Percentiles rank a stretch among this genome's conserved stretches.
Conservation (phyloP, 2,113 vertebrate species). For the Lycaon pictus region DNA sequence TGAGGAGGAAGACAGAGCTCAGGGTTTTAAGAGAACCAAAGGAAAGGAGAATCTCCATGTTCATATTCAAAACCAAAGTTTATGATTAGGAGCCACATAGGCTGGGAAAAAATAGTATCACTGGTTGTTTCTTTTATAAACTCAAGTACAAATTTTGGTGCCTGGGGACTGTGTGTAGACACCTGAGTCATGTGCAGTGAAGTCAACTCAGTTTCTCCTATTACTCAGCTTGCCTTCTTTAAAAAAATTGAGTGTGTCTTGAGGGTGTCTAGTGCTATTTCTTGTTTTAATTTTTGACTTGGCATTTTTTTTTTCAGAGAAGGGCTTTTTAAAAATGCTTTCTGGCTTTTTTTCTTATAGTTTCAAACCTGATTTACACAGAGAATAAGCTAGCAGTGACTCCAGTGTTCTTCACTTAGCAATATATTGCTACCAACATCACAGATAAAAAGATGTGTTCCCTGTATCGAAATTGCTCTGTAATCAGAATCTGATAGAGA, state of each 20-base stretch:
- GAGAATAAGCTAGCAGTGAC: background rate
- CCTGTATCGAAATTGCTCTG: background rate
- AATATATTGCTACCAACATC: background rate
- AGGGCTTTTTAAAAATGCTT: background rate
- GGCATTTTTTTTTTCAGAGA: background rate
- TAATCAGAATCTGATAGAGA: background rate
- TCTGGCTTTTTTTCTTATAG: background rate
- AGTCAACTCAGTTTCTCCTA: background rate
- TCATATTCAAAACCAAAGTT: background rate
- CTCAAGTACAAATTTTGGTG: background rate
- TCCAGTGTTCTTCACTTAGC: conserved; percentile 25
- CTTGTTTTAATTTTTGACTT: conserved; percentile 27
- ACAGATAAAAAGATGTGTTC: background rate
- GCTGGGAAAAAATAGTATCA: background rate
- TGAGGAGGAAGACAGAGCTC: background rate
- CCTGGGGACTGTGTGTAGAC: too few species aligned
- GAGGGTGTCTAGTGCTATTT: background rate
- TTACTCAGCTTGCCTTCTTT: background rate
- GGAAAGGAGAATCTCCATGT: background rate
- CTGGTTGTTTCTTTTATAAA: background rate
- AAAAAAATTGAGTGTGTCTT: background rate
- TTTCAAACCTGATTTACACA: conserved; percentile 59
- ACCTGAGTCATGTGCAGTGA: background rate
- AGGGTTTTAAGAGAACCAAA: background rate
- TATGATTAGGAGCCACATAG: background rate